Evolutionary conservation across 1,140 invertebrate species (phyloP), one percentile per base, ranked within the genome.

Genomic region (honey bee (Apis mellifera)): DNA sequence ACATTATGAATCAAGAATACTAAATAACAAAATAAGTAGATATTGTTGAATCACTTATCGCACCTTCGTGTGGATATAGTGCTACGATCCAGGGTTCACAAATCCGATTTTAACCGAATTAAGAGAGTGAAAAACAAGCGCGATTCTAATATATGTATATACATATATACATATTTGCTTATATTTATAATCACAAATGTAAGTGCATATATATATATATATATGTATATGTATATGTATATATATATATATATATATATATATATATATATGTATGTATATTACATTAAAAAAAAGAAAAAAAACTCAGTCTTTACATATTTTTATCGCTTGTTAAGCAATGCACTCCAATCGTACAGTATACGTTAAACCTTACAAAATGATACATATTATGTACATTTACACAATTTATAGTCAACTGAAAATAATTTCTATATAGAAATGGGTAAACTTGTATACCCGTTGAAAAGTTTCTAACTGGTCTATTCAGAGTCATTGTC

Each of bases 271-370:
- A 42, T 42, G 7, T 42, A 69, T 42, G 12, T 62, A 26, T 80
- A 73, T 26, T 21, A 19, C 57, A 62, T 59, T 72, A 62, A 82
- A 78, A 26, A 57, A 80, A 75, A 62, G 79, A 78, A 26, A 57
- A 80, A 75, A 66, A 83, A 73, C 70, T 84, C 86, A 87, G 86
- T 80, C 74, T 89, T 90, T 89, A 83, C 84, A 90, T 90, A 90
- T 87, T 90, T 90, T 90, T 89, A 89, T 88, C 75, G 77, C 62
- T 84, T 87, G 72, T 74, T 71, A 70, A 82, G 60, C 68, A 86
- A 88, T 64, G 68, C 73, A 88, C 79, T 84, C 64, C 62, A 80
- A 64, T 84, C 82, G 78, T 89, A 86, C 74, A 80, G 84, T 89
- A 90, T 86, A 87, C 86, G 86, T 83, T 80, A 88, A 72, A 76